Evolutionary conservation across 2,797 vertebrate species (phyloP).

Genomic region (Lophotriccus pileatus): DNA sequence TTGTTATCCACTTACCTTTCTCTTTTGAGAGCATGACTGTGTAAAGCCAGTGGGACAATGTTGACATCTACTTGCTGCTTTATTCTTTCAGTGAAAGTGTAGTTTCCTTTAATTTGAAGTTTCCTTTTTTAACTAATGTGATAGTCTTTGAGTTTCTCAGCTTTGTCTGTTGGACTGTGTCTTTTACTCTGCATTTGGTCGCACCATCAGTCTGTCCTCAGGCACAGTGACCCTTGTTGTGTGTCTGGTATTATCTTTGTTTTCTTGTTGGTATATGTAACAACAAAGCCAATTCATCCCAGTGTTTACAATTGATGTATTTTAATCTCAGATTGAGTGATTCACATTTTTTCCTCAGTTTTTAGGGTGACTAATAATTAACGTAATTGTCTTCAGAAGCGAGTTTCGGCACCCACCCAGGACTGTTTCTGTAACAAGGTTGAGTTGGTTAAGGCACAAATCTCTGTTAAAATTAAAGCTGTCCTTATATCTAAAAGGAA

Average conservation of each 20-base stretch:
- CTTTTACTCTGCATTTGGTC: not conserved
- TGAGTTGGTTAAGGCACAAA: not conserved
- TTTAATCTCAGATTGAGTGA: not conserved
- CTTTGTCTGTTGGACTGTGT: not conserved
- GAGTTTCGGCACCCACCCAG: not conserved
- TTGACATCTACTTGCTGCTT: not conserved
- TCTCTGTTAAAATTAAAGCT: not conserved
- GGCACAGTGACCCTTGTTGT: not conserved
- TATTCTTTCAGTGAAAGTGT: not conserved
- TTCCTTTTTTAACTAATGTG: not conserved
- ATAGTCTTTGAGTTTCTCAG: not conserved
- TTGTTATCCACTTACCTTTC: not conserved
- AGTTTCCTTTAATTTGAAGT: not conserved
- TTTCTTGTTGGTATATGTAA: not conserved
- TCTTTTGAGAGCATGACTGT: not conserved
- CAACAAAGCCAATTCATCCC: not conserved
- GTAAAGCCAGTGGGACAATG: not conserved
- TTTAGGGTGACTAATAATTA: not conserved
- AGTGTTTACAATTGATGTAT: not conserved
- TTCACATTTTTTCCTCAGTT: not conserved
- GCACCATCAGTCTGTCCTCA: fast-evolving
- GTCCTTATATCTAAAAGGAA: not conserved
- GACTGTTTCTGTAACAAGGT: not conserved
- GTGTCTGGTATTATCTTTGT: not conserved
- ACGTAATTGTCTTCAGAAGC: not conserved